phyloP scores from a whole-genome alignment of 2,797 vertebrate species.

The Dallia pectoralis region DNA sequence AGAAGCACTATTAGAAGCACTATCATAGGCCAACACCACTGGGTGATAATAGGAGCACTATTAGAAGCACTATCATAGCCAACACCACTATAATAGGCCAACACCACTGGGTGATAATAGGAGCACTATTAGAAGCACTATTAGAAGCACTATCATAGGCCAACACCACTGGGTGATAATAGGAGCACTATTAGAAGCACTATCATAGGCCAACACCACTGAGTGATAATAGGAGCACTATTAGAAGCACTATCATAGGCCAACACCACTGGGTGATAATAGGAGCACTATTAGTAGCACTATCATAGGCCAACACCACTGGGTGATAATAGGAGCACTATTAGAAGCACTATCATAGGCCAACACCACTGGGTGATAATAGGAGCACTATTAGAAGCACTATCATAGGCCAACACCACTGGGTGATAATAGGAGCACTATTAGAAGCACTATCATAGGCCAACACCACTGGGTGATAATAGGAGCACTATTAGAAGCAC shows the following conservation, averaged over 20 bases:
- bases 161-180: slow-evolving; percentile 64
- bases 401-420: slow-evolving; percentile 56
- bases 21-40: slow-evolving; percentile 56
- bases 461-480: slow-evolving; percentile 64
- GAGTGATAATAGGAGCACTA: too few species aligned
- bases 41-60: too few species aligned
- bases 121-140: too few species aligned
- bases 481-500: slow-evolving; percentile 68
- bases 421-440: too few species aligned
- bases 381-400: too few species aligned
- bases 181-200: too few species aligned
- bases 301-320: slow-evolving; percentile 56
- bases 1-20: too few species aligned
- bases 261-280: slow-evolving; percentile 64
- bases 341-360: slow-evolving; percentile 62
- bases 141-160: slow-evolving; percentile 62
- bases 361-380: slow-evolving; percentile 64
- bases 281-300: too few species aligned
- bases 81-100: slow-evolving; percentile 54
- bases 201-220: slow-evolving; percentile 56
- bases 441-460: slow-evolving; percentile 62
- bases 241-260: slow-evolving; percentile 62
- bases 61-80: slow-evolving; percentile 62
- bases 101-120: slow-evolving; percentile 67
- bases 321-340: too few species aligned